These are phyloP conservation scores for Myrmecophaga tridactyla DNA, from an alignment of 2,113 vertebrate genomes.

Conservation along the genomic window DNA sequence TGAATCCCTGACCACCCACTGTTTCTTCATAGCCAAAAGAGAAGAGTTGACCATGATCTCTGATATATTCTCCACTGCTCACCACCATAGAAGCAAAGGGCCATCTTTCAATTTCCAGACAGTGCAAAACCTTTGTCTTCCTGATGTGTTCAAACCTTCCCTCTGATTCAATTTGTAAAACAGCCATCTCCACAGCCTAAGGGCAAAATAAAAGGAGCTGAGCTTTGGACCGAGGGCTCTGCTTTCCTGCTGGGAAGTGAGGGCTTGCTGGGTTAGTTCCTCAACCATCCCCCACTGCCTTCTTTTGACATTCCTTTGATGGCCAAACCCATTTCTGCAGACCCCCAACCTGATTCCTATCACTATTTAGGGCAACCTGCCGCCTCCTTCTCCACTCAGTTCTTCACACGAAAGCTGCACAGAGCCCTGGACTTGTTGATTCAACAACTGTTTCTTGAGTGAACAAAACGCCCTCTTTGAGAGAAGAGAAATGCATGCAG, in stretches of 20 bases:
- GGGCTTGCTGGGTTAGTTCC: not conserved
- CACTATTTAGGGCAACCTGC: not conserved
- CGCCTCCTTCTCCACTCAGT: not conserved
- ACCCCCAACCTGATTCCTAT: not conserved
- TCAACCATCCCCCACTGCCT: not conserved
- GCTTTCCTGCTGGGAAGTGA: not conserved
- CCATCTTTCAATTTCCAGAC: not conserved
- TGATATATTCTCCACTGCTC: not conserved
- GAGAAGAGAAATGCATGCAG: not conserved
- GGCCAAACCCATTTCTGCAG: not conserved
- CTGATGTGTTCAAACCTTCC: not conserved
- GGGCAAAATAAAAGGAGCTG: not conserved
- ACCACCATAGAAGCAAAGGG: not conserved
- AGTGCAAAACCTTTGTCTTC: not conserved
- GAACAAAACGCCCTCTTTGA: not conserved
- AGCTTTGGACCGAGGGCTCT: not conserved
- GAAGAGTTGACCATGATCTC: not conserved
- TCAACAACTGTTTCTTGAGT: not conserved
- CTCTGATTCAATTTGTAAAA: not conserved
- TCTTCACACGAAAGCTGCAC: not conserved
- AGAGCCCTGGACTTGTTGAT: not conserved
- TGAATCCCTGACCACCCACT: not conserved
- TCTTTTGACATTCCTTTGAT: not conserved
- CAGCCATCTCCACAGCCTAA: not conserved
- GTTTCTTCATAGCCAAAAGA: not conserved